phyloP scores from a whole-genome alignment of 2,113 vertebrate species.

The Lepus europaeus region DNA sequence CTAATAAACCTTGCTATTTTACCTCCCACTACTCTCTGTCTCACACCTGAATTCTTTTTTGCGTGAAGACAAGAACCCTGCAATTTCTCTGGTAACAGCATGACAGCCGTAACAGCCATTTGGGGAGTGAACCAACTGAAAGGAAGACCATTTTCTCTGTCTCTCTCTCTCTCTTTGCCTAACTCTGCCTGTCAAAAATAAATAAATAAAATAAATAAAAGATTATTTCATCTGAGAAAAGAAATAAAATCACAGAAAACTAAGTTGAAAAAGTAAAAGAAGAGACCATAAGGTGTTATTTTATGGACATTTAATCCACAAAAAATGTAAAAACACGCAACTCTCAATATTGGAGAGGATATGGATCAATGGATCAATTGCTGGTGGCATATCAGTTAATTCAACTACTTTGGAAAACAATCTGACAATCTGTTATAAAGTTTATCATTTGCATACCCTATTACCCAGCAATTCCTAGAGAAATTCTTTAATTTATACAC shows the following conservation, averaged over 20 bases:
- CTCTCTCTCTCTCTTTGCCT: no score
- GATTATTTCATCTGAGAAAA: neutral
- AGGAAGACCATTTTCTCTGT: no score
- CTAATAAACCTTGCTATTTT: no score
- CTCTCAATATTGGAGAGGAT: neutral
- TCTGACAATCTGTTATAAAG: neutral
- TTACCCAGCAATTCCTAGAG: neutral
- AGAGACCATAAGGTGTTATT: neutral
- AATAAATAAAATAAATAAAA: neutral
- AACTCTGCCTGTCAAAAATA: no score
- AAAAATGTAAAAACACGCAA: neutral
- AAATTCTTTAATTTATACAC: neutral
- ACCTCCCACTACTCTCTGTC: no score
- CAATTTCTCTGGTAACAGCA: no score
- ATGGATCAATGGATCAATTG: neutral
- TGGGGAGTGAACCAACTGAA: no score
- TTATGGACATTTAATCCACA: neutral
- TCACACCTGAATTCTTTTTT: no score
- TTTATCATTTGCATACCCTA: neutral
- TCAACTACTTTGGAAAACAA: neutral
- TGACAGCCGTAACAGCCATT: no score
- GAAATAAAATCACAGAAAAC: neutral
- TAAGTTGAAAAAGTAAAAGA: slow-evolving; percentile 7
- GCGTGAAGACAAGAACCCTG: no score
- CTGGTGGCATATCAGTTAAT: neutral